These are phyloP conservation scores for Leucoma salicis DNA, from an alignment of 2,888 invertebrate species.

Conservation along the genomic window DNA sequence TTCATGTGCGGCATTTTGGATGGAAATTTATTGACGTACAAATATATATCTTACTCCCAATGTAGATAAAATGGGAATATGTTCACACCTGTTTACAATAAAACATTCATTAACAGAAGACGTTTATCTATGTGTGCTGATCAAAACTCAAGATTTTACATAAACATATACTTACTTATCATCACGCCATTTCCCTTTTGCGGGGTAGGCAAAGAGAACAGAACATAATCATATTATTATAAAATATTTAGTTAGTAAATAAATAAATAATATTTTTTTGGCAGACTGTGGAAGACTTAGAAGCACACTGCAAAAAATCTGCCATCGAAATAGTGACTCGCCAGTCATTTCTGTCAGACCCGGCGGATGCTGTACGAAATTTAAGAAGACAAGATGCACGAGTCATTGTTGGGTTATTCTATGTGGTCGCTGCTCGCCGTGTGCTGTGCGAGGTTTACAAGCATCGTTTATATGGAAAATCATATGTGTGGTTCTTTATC, in stretches of 20 bases:
- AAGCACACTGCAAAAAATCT: constrained; percentile 94
- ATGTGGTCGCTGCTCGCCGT: constrained; percentile 97
- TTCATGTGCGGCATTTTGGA: constrained; percentile 21
- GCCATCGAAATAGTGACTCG: constrained; percentile 97
- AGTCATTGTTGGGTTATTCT: constrained; percentile 98
- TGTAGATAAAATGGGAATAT: constrained; percentile 11
- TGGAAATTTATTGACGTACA: constrained; percentile 22
- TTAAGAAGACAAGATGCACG: constrained; percentile 97
- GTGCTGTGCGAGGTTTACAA: constrained; percentile 98
- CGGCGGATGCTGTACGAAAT: constrained; percentile 97
- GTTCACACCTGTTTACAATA: constrained; percentile 9
- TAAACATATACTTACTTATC: no score
- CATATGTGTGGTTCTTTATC: constrained; percentile 99
- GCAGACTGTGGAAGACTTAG: constrained; percentile 98
- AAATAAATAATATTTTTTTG: not conserved
- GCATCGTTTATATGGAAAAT: constrained; percentile 95
- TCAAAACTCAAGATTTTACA: no score
- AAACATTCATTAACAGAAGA: constrained; percentile 15
- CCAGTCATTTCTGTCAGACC: constrained; percentile 98
- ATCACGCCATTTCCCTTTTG: no score
- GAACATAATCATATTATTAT: not conserved
- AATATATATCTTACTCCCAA: constrained; percentile 17
- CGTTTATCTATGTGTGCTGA: not conserved
- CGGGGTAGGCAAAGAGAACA: no score
- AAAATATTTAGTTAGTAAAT: not conserved